Evolutionary conservation across 2,113 vertebrate species (phyloP).

Genomic region (Leiothrix lutea): DNA sequence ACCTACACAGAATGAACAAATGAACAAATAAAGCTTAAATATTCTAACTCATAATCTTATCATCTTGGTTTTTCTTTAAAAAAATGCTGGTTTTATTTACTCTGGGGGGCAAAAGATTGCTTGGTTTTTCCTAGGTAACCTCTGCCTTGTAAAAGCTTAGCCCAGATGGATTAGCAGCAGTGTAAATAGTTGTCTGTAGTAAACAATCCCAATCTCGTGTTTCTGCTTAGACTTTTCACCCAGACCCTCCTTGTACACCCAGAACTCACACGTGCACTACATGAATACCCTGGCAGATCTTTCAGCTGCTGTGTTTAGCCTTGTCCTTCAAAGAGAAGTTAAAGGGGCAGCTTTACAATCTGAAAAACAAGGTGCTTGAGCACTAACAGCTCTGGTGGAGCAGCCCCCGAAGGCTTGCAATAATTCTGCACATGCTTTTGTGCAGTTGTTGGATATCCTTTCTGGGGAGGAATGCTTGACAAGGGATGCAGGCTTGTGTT

Average conservation of each 20-base stretch:
- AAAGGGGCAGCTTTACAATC: conserved; percentile 46
- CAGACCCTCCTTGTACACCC: background rate
- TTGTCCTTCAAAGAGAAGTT: conserved; percentile 18
- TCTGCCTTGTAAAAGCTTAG: background rate
- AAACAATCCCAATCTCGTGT: background rate
- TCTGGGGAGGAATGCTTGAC: conserved; percentile 53
- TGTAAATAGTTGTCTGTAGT: background rate
- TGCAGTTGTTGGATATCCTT: conserved; percentile 58
- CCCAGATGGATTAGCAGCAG: background rate
- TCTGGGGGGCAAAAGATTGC: background rate
- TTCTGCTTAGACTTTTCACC: background rate
- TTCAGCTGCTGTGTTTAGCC: conserved; percentile 29
- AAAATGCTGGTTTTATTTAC: background rate
- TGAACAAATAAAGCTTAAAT: background rate
- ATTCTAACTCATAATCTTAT: background rate
- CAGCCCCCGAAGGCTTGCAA: conserved; percentile 20
- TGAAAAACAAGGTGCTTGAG: conserved; percentile 38
- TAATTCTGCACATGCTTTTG: conserved; percentile 42
- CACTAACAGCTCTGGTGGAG: conserved; percentile 31
- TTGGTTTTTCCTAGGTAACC: background rate
- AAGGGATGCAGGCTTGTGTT: conserved; percentile 42
- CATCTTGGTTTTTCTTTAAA: background rate
- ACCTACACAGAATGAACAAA: background rate
- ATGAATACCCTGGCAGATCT: background rate
- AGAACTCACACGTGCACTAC: background rate